Base-by-base conservation (phyloP, 2,113 vertebrate genomes). In the Condylura cristata region DNA sequence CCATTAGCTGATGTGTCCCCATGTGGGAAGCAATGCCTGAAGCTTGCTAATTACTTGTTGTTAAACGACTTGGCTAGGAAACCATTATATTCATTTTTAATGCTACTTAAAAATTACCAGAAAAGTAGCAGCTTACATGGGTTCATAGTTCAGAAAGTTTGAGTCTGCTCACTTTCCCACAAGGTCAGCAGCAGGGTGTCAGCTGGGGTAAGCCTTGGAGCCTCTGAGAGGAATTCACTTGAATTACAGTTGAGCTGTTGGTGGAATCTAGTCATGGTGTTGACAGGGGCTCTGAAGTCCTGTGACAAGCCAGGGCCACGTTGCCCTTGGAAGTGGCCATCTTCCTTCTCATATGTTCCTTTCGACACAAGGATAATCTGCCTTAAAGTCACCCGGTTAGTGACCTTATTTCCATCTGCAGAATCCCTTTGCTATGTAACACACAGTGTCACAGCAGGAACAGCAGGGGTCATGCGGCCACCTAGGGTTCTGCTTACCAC, bases 1-100 rank as follows among this genome's bases (percentile, higher is more conserved):
- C 0, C 28, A 24, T 51, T n/a, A 17, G 2, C 51, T 5, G 10
- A 11, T 5, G 0, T 1, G 4, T 70, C 28, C 53, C 16, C 37
- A 32, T 4, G 1, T 39, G 1, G 2, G 3, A 48, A 24, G 2
- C 34, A 11, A 58, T 16, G 24, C 44, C 70, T 53, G 32, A 14
- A 4, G 2, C 13, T 51, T 2, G 1, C 14, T 14, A 10, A 37
- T 30, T 34, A 16, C 75, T 61, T 89, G n/a, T 85, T n/a, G 13
- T 92, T 41, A 90, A 66, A 63, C 32, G 39, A 32, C 41, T 26
- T 8, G 10, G 12, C 81, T 81, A 32, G 22, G 51, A 87, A 87
- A 30, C 34, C 46, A 37, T 63, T 71, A 2, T 74, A 1, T 44
- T 30, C 0, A 12, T 41, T 75, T 41, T 60, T 79, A 22, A 44